Evolutionary conservation across 2,113 vertebrate species (phyloP).

Genomic region (Hymenochirus boettgeri): DNA sequence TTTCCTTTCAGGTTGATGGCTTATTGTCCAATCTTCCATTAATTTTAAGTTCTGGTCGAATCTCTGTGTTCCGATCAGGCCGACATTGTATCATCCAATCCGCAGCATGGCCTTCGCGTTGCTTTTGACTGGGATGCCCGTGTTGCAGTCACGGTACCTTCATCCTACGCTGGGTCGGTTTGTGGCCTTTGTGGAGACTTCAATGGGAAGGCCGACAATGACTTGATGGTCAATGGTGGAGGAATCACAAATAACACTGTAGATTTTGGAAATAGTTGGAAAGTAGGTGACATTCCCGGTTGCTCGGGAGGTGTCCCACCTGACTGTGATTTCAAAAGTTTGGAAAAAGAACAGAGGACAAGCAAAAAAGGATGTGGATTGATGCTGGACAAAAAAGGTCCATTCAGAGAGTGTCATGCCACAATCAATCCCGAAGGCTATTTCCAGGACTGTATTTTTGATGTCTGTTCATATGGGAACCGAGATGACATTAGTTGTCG

Average conservation of each 20-base stretch:
- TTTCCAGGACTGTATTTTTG: conserved; percentile 56
- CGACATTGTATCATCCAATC: conserved; percentile 49
- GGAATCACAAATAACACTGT: not conserved
- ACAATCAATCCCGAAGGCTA: conserved; percentile 49
- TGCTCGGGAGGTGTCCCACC: conserved; percentile 43
- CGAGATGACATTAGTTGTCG: conserved; percentile 40
- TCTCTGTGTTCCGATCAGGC: conserved; percentile 47
- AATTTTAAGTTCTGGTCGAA: conserved; percentile 41
- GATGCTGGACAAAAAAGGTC: conserved; percentile 41
- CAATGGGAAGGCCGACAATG: conserved; percentile 51
- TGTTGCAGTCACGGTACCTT: conserved; percentile 47
- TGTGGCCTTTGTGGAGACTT: conserved; percentile 64
- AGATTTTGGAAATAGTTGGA: conserved; percentile 44
- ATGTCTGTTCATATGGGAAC: conserved; percentile 45
- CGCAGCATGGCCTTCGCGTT: conserved; percentile 52
- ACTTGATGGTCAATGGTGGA: conserved; percentile 29
- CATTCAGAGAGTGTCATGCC: conserved; percentile 59
- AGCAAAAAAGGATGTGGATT: conserved; percentile 42
- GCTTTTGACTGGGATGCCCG: conserved; percentile 53
- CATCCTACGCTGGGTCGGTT: conserved; percentile 46
- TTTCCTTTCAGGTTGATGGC: conserved; percentile 52
- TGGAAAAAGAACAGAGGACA: conserved; percentile 23
- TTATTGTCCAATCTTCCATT: conserved; percentile 50
- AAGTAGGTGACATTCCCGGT: conserved; percentile 24
- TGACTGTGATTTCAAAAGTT: conserved; percentile 14